Evolutionary conservation across 2,113 vertebrate species (phyloP), one percentile per base, ranked within the genome.

Genomic region (Dendropsophus ebraccatus): DNA sequence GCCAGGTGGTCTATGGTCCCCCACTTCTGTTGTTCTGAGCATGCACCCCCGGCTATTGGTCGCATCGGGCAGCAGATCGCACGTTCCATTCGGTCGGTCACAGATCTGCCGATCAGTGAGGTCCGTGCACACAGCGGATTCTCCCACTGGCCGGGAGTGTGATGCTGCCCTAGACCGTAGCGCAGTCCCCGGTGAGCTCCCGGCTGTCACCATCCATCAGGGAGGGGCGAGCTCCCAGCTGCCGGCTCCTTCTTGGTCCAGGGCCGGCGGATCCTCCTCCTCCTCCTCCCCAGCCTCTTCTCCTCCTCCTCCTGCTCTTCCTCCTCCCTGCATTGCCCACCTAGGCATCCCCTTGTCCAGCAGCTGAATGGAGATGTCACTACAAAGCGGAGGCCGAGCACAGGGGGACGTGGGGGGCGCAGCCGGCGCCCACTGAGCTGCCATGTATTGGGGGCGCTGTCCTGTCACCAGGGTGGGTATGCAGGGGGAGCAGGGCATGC

Each of bases 261-360:
- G 88, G 54, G 76, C 74, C 17, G 82, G 28, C 28, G 10, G 30
- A 65, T 32, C 80, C n/a, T n/a, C n/a, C n/a, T n/a, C n/a, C n/a
- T n/a, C 75, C 85, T 83, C 91, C 73, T 90, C 90, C 45, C 54
- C 9, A n/a, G 73, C 87, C 91, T 86, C 92, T 16, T 17, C 88
- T 91, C 85, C 91, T 8, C 89, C 84, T 88, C 89, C 89, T 6
- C 17, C 88, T 92, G 87, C 91, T 88, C 80, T 89, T 37, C 89
- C 54, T 81, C 88, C 86, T 91, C 90, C 30, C 45, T 13, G 28
- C 67, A 95, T 93, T 94, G 95, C 95, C 89, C 90, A 82, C 90
- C 73, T 81, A 84, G 87, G 90, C 92, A 92, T 92, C 91, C 92
- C 92, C 92, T 87, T 91, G 91, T 91, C 91, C 90, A 92, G 91